These are phyloP conservation scores for Karalla daura DNA, from an alignment of 2,797 vertebrate genomes.

Conservation along the genomic window DNA sequence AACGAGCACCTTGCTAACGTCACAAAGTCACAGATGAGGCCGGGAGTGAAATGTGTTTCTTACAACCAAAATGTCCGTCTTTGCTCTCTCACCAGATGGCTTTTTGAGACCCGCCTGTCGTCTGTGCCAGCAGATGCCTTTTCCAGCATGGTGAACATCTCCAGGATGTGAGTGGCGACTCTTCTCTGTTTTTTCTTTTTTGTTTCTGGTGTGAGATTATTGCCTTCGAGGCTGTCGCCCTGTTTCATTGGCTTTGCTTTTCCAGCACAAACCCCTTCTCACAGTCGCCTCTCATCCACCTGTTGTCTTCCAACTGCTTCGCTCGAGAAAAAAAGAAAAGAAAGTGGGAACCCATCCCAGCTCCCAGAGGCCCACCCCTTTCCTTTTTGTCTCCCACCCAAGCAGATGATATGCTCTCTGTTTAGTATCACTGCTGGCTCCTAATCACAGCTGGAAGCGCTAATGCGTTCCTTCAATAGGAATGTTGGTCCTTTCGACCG, in stretches of 20 bases:
- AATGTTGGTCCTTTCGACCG: conserved; percentile 65
- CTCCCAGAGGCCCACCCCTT: conserved; percentile 14
- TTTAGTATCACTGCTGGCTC: conserved; percentile 63
- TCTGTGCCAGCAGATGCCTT: conserved; percentile 88
- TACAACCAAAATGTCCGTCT: neutral
- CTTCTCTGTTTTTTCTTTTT: too few species aligned
- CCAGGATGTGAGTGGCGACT: conserved; percentile 92
- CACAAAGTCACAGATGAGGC: neutral
- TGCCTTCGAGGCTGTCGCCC: neutral
- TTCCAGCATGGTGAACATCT: conserved; percentile 91
- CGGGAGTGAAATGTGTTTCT: neutral
- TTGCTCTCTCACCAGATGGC: conserved; percentile 82
- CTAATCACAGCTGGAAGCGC: conserved; percentile 72
- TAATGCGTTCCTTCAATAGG: conserved; percentile 67
- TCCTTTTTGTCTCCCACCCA: conserved; percentile 43
- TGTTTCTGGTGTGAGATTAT: neutral
- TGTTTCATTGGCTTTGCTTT: conserved; percentile 10
- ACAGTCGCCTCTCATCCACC: conserved; percentile 39
- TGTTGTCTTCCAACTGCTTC: conserved; percentile 37
- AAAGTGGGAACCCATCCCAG: conserved; percentile 15
- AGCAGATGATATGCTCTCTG: conserved; percentile 64
- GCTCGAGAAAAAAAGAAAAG: too few species aligned
- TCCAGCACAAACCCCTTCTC: conserved; percentile 5
- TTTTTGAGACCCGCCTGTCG: conserved; percentile 90
- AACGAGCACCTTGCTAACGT: neutral